Base-by-base conservation (phyloP, 2,888 invertebrate genomes). In the Parelbella ahira region DNA sequence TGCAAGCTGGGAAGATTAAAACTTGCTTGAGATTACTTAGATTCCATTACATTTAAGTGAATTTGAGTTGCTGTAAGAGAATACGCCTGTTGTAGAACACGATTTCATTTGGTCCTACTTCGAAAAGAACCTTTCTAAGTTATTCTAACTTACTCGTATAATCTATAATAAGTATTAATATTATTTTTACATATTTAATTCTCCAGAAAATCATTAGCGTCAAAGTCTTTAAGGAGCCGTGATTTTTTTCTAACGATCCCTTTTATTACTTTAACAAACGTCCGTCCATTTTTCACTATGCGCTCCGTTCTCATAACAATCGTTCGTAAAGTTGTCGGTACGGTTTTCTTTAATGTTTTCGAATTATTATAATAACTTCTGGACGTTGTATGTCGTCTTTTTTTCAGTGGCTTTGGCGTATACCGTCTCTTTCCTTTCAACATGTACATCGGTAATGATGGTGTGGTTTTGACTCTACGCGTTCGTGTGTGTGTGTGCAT, bases 261-360 rank as follows among this genome's bases (percentile, higher is more conserved):
- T 51, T 68, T 74, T 0, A 73, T 13, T 3, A 74, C 45, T 45
- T 63, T 75, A 1, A 61, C n/a, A 10, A 54, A 37, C 20, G 44
- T 56, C 12, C 44, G 65, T 0, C 75, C 70, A 30, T 69, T 59
- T 38, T 49, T 68, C 3, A 60, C 38, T 0, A 72, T 43, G 0
- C 53, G 51, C 10, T 56, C 52, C 8, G 50, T 66, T 37, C 50
- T 67, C 8, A 70, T 32, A 4, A 69, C 38, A 0, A 60, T 49
- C 1, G 60, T 59, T 3, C 47, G 33, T 9, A 34, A 10, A 6
- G 37, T 48, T 3, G 24, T 50, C 4, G 37, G 34, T 2, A 12
- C 25, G 1, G 30, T 44, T 38, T 39, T 47, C 18, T 32, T 42
- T 3, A n/a, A 19, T 7, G 21, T 30, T 45, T 37, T 49, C 8